Evolutionary conservation across 2,797 vertebrate genomes (phyloP).

Genomic region (Coendou prehensilis): DNA sequence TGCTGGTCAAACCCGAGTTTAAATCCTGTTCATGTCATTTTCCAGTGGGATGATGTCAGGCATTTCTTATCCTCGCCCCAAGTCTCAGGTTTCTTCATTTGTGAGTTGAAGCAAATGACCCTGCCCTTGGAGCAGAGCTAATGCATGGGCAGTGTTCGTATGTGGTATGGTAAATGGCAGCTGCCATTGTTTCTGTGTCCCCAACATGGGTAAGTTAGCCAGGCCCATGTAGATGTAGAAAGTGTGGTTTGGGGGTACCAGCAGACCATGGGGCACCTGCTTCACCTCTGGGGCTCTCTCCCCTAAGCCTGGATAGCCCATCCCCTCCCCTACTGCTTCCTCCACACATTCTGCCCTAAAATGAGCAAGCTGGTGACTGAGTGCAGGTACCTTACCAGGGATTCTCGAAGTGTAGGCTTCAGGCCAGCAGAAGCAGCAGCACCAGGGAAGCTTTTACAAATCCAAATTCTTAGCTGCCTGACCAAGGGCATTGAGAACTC

Average conservation of each 20-base stretch:
- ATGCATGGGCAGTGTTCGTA: background rate
- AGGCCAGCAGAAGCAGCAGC: background rate
- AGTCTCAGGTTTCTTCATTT: constrained; percentile 2
- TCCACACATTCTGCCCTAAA: background rate
- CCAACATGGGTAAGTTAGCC: background rate
- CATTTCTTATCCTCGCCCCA: background rate
- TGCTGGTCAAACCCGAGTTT: background rate
- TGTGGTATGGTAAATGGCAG: background rate
- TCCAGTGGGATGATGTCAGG: background rate
- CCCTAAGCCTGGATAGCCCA: background rate
- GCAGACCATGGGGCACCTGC: background rate
- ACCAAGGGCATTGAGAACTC: background rate
- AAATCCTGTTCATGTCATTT: background rate
- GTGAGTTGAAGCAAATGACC: background rate
- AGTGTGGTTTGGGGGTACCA: background rate
- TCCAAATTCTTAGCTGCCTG: background rate
- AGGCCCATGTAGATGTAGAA: background rate
- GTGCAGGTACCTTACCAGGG: accelerated
- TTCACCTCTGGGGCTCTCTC: background rate
- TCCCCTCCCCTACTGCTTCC: background rate
- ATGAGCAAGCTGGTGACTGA: background rate
- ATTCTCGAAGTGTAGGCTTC: background rate
- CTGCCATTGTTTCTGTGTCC: background rate
- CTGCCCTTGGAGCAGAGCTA: background rate
- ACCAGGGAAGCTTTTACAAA: background rate